These are phyloP conservation scores for Lasioglossum morio DNA, from an alignment of 2,888 invertebrate species.

Conservation along the genomic window DNA sequence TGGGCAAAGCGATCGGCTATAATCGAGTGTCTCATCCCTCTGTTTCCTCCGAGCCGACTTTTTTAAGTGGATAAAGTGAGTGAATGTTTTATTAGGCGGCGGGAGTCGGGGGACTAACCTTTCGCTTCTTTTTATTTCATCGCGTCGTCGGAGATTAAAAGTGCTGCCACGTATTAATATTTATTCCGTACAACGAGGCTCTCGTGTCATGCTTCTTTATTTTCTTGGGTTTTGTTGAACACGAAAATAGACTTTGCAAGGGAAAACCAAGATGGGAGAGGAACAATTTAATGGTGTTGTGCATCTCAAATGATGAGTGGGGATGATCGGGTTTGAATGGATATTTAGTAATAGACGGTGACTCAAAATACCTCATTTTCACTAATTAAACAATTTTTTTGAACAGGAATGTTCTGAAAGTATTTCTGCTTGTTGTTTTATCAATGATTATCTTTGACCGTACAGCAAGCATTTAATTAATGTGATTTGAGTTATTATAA, in stretches of 20 bases:
- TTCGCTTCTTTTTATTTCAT: conserved; percentile 35
- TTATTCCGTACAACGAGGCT: neutral
- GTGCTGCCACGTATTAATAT: neutral
- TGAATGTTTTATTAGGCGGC: conserved; percentile 56
- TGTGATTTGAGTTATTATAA: too few relatives aligned
- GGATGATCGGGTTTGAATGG: neutral
- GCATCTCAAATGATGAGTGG: neutral
- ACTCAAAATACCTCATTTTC: too few relatives aligned
- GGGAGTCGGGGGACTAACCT: conserved; percentile 1
- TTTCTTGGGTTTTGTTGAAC: neutral
- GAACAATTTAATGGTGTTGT: neutral
- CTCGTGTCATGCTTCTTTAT: neutral
- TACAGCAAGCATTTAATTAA: too few relatives aligned
- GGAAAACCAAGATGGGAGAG: neutral
- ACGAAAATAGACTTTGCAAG: neutral
- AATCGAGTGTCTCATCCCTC: conserved; percentile 57
- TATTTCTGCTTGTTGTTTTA: too few relatives aligned
- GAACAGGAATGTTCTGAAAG: too few relatives aligned
- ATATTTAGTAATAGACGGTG: too few relatives aligned
- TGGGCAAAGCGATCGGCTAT: conserved; percentile 59
- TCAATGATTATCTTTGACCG: too few relatives aligned
- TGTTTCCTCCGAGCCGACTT: conserved; percentile 27
- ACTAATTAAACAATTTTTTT: too few relatives aligned
- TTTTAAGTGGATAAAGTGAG: conserved; percentile 48
- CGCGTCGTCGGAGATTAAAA: neutral